Evolutionary conservation across 2,888 invertebrate genomes (phyloP), one percentile per base, ranked within the genome.

Genomic region (Pheosia gnoma): DNA sequence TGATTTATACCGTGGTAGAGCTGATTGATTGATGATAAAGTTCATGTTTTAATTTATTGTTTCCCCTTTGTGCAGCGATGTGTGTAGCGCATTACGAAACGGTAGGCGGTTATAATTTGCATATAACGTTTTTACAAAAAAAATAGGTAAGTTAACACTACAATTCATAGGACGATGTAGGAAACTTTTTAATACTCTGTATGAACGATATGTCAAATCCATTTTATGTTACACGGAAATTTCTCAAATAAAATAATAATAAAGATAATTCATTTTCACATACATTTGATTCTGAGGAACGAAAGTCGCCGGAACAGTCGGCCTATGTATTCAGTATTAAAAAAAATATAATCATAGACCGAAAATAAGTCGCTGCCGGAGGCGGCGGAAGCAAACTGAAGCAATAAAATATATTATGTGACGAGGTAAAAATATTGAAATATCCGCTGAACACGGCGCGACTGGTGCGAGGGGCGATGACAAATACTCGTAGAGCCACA

Each of bases 21-120:
- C 60, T 61, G 61, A 69, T 68, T 61, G 61, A 68, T 61, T 61
- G 49, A 36, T 59, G 60, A 73, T 70, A 70, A 60, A 57, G 9
- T n/a, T 56, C 4, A 38, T 9, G 5, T 6, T 7, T 39, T 49
- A 60, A 65, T 70, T 70, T 70, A 73, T 70, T 57, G 66, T 60
- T 73, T 70, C 62, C 70, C 56, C 41, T 13, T 41, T 13, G 39
- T 55, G 11, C 5, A 8, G 55, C 38, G 39, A 55, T 7, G 55
- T 52, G 39, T n/a, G 39, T 9, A n/a, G 39, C n/a, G 13, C 55
- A 55, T 55, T 39, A 41, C 41, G 39, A 56, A 56, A 56, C 56
- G 9, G 41, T 41, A 11, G 56, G 41, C 41, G 41, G 39, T 56
- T 56, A 41, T 56, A 4, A 53, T 53, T 53, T 53, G 53, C 53